Conservation (phyloP, 1,140 invertebrate genomes). For the Cydia pomonella region DNA sequence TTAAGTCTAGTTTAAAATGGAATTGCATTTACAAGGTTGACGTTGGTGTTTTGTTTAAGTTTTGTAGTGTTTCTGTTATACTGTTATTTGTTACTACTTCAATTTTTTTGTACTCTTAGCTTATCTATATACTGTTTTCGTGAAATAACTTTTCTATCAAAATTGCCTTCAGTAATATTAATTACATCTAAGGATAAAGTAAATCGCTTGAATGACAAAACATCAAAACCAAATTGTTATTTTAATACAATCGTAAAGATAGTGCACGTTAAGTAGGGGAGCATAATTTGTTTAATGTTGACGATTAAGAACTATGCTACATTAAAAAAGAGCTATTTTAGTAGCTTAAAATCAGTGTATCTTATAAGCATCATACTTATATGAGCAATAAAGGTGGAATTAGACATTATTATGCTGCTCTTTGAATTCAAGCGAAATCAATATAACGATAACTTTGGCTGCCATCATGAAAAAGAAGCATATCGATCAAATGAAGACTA, state of each 20-base stretch:
- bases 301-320: neutral
- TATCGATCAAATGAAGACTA: conserved; percentile 78
- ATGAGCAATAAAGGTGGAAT: neutral
- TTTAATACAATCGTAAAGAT: neutral
- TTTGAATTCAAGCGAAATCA: conserved; percentile 6
- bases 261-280: neutral
- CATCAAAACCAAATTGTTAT: conserved; percentile 34
- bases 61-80: conserved; percentile 1
- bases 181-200: conserved; percentile 50
- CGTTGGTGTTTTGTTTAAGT: conserved; percentile 17
- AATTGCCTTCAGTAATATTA: conserved; percentile 60
- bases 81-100: conserved; percentile 20
- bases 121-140: conserved; percentile 41
- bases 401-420: neutral
- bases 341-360: neutral
- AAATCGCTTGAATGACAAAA: conserved; percentile 40
- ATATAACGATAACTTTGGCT: conserved; percentile 53
- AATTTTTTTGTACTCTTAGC: conserved; percentile 2
- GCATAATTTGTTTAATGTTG: neutral
- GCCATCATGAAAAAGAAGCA: conserved; percentile 76
- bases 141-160: conserved; percentile 53
- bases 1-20: conserved; percentile 47
- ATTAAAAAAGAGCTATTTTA: neutral
- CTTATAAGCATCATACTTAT: neutral
- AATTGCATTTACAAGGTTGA: conserved; percentile 50